A percentile compares a stretch with the other conserved stretches of the same genome.
Conservation (phyloP, 2,113 vertebrate species). For the Periophthalmodon schlosseri region DNA sequence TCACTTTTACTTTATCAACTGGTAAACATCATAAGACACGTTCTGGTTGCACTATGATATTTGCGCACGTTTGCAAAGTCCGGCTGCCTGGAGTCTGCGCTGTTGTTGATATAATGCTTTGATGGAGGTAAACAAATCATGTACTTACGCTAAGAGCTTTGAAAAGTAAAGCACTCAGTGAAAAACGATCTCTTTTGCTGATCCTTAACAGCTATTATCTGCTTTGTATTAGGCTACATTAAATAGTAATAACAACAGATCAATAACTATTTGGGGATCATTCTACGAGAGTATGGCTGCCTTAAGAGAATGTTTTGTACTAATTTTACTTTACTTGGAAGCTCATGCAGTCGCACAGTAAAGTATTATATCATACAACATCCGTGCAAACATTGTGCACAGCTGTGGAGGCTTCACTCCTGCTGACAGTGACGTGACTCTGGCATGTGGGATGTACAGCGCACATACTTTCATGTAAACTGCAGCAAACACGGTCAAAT, state of each 20-base stretch:
- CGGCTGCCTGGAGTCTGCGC: slow-evolving; percentile 9
- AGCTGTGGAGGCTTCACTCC: slow-evolving; percentile 3
- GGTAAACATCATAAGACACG: background rate
- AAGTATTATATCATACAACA: background rate
- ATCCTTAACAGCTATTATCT: slow-evolving; percentile 49
- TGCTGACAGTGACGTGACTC: slow-evolving; percentile 15
- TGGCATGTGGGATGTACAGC: slow-evolving; percentile 24
- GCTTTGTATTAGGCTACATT: slow-evolving; percentile 43
- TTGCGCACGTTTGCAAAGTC: background rate
- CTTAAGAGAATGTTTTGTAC: slow-evolving; percentile 25
- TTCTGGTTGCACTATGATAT: background rate
- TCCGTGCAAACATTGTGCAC: background rate
- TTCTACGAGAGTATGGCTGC: slow-evolving; percentile 23
- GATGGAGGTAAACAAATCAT: slow-evolving; percentile 39
- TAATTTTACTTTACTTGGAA: background rate
- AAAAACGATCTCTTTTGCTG: slow-evolving; percentile 55
- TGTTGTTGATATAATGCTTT: slow-evolving; percentile 23
- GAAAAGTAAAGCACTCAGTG: slow-evolving; percentile 56
- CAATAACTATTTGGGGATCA: slow-evolving; percentile 38
- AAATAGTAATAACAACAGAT: slow-evolving; percentile 58
- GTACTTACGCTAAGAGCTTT: slow-evolving; percentile 48
- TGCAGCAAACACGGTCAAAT: background rate
- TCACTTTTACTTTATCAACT: slow-evolving; percentile 4
- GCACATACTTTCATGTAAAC: slow-evolving; percentile 12
- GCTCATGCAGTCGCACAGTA: background rate